phyloP scores from a whole-genome alignment of 2,797 vertebrate species.

The Sebastes kiyomatsui region DNA sequence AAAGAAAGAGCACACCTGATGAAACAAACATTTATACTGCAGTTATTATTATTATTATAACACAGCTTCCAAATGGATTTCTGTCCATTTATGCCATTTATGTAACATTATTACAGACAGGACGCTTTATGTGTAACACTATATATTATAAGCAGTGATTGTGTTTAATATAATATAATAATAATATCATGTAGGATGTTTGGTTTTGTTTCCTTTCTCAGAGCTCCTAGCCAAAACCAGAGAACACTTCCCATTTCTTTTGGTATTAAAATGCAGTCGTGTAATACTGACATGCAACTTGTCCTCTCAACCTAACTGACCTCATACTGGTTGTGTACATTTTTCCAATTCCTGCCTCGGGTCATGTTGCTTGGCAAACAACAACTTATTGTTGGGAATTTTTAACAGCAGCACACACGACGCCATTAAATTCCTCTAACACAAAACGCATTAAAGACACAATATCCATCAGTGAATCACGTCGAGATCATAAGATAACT shows the following conservation, averaged over 20 bases:
- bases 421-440: background rate
- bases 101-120: background rate
- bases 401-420: constrained; percentile 7
- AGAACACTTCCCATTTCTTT: background rate
- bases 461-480: too few relatives aligned
- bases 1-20: background rate
- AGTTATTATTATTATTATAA: background rate
- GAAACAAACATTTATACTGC: background rate
- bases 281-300: background rate
- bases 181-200: background rate
- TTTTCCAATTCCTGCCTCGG: background rate
- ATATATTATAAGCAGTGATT: background rate
- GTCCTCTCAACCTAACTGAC: background rate
- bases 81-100: background rate
- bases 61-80: background rate
- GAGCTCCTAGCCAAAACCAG: background rate
- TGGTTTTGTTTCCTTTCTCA: background rate
- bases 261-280: background rate
- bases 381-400: background rate
- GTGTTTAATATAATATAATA: background rate
- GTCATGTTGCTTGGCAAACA: constrained; percentile 30
- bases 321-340: background rate
- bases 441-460: background rate
- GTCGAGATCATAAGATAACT: background rate
- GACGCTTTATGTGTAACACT: background rate